Conservation (phyloP, 2,113 vertebrate genomes). For the Salminus brasiliensis region DNA sequence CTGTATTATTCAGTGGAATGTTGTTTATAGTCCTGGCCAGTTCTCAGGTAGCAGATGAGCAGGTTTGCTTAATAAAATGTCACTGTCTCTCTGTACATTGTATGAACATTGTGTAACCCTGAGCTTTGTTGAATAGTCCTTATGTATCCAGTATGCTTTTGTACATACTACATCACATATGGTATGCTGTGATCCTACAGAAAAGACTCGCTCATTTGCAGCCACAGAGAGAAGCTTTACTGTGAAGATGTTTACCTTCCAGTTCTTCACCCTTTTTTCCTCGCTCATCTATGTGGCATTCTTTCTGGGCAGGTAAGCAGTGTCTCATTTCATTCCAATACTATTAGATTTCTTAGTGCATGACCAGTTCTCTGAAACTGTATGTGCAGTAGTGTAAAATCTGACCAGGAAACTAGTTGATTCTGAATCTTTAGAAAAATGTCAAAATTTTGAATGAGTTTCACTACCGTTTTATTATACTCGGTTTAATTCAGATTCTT, state of each 20-base stretch:
- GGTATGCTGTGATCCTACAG: slow-evolving; percentile 64
- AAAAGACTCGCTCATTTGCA: slow-evolving; percentile 80
- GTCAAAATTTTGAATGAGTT: no score
- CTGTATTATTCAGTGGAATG: not conserved
- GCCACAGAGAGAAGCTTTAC: slow-evolving; percentile 86
- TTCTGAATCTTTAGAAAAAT: no score
- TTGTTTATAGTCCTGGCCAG: not conserved
- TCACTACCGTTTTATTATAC: no score
- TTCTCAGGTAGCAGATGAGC: slow-evolving; percentile 3
- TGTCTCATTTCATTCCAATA: not conserved
- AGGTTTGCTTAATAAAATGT: not conserved
- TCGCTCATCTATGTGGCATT: slow-evolving; percentile 93
- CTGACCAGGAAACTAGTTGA: no score
- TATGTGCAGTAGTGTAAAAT: no score
- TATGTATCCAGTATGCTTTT: no score
- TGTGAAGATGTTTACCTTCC: slow-evolving; percentile 91
- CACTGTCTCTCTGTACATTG: no score
- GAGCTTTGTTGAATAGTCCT: no score
- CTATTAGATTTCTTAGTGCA: not conserved
- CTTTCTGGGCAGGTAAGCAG: slow-evolving; percentile 88
- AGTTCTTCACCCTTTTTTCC: slow-evolving; percentile 93
- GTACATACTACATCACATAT: no score
- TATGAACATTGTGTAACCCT: not conserved
- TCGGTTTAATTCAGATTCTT: no score
- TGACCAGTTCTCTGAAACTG: no score